Base-by-base conservation (phyloP, 1,140 invertebrate species). In the Zaprionus capensis region DNA sequence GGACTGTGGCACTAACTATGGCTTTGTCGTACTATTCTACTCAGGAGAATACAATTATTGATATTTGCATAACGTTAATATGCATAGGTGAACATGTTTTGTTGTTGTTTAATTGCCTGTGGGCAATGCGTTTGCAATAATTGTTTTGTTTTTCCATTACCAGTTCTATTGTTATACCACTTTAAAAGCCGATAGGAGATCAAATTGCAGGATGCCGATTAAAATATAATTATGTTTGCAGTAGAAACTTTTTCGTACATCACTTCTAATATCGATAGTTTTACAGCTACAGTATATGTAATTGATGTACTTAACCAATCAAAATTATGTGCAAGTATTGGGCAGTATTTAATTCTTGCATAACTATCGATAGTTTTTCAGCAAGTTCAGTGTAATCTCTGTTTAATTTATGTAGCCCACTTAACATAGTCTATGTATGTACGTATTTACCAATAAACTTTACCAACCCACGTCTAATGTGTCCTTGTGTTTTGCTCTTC, bases 401-500 rank as follows among this genome's bases (percentile, higher is more conserved):
- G 31, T 46, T 34, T 31, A 49, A 49, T 24, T 6, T 28, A 34
- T 49, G 26, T n/a, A 41, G 53, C 14, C 12, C 31, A 28, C 28
- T n/a, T 55, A 46, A 28, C 28, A 12, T 46, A 55, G 5, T 24
- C 31, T 34, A 57, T 59, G 44, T 22, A 22, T 34, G 15, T 26
- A 28, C 24, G 15, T 26, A 57, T 64, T 44, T 7, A 61, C 34
- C 31, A 34, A 34, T 34, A 11, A 69, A 64, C 66, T 36, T 70
- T 46, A 65, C 11, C 5, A 2, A 72, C 56, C 24, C 49, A 62
- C 24, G 24, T 28, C n/a, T 38, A 62, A 46, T 69, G 17, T 62
- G 63, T 61, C 51, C 34, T 53, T 71, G 36, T 9, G 17, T 56
- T 28, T n/a, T 68, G 46, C 22, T 63, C 71, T 62, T 79, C 69